phyloP scores from a whole-genome alignment of 2,797 vertebrate species.

The Gymnoscopelus braueri region DNA sequence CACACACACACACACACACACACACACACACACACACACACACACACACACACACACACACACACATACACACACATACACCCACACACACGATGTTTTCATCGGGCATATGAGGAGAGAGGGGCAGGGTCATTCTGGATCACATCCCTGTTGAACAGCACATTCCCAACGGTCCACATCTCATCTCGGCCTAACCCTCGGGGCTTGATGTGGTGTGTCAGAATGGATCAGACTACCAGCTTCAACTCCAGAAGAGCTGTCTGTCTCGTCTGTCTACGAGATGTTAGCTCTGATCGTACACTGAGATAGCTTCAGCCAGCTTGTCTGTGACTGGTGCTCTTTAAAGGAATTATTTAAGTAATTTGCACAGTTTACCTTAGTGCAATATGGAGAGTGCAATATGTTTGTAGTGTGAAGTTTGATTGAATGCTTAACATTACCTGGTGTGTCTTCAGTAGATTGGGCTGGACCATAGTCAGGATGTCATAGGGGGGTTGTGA shows the following conservation, averaged over 20 bases:
- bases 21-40: background rate
- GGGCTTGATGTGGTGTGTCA: slow-evolving; percentile 47
- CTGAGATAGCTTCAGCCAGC: background rate
- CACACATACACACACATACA: background rate
- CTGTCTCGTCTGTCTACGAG: background rate
- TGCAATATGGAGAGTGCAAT: too few relatives aligned
- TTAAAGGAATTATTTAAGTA: too few relatives aligned
- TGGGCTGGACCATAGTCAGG: too few relatives aligned
- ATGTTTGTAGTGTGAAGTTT: too few relatives aligned
- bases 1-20: background rate
- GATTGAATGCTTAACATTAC: too few relatives aligned
- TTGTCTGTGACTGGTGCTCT: too few relatives aligned
- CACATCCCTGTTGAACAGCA: slow-evolving; percentile 16
- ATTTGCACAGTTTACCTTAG: too few relatives aligned
- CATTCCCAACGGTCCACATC: slow-evolving; percentile 27
- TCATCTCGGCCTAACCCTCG: slow-evolving; percentile 37
- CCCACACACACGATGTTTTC: background rate
- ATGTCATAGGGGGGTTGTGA: too few relatives aligned
- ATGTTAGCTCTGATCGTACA: slow-evolving; percentile 13
- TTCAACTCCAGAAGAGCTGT: slow-evolving; percentile 28
- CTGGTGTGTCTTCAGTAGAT: too few relatives aligned
- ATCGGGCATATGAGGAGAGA: background rate
- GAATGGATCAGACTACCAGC: slow-evolving; percentile 40
- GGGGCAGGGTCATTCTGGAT: slow-evolving; percentile 33
- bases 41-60: background rate